Evolutionary conservation across 2,888 invertebrate species (phyloP), one percentile per base, ranked within the genome.

Genomic region (Acanthosoma haemorrhoidale): DNA sequence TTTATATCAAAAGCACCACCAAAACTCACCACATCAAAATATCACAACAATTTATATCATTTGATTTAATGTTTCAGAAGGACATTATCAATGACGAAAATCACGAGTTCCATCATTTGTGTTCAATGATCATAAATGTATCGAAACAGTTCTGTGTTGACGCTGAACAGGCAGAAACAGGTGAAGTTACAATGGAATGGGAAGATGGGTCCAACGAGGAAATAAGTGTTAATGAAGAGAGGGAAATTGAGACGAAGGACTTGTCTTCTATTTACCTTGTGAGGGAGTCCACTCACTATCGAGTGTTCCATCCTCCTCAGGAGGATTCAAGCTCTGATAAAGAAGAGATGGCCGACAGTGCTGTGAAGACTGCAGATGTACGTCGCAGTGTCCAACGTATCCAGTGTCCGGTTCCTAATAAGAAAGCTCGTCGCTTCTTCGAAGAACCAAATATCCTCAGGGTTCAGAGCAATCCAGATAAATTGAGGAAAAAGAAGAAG

Each of bases 391-490:
- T 51, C 4, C 13, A n/a, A 3, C 25, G 25, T 2, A 13, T 25
- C 25, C 25, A 36, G 13, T n/a, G 38, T 6, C 36, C 18, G 4
- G 3, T 64, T 51, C 31, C 39, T 57, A 21, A 16, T 11, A 51
- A 67, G 51, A 67, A 51, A 67, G n/a, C n/a, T n/a, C n/a, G n/a
- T n/a, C n/a, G n/a, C 8, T 36, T 41, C 8, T 67, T 61, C 8
- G 70, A 68, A 38, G 59, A 72, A 51, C 68, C 73, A 13, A 69
- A 32, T 4, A 58, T 73, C 8, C 32, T 68, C 3, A 70, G 69
- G 8, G 60, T 73, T 34, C 61, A 69, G 18, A 71, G 39, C 25
- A 73, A 73, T 34, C 63, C 71, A 2, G 59, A 69, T 57, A 73
- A 73, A 66, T 11, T 36, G 4, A 68, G 70, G 18, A 68, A 70